phyloP scores from a whole-genome alignment of 2,797 vertebrate genomes.

The Cheirogaleus major region DNA sequence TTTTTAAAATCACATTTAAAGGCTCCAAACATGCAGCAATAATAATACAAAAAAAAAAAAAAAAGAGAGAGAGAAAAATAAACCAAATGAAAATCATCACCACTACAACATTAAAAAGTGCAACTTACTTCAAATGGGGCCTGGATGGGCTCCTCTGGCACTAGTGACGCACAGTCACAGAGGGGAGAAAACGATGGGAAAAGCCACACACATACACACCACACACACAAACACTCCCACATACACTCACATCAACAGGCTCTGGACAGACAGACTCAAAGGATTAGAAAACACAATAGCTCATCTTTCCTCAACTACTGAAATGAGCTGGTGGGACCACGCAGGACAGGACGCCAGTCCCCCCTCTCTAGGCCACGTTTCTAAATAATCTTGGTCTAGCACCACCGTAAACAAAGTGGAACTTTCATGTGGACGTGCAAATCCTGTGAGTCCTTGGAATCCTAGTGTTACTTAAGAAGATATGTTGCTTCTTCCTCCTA shows the following conservation, averaged over 20 bases:
- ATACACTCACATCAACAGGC: conserved; percentile 21
- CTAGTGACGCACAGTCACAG: conserved; percentile 76
- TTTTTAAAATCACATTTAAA: conserved; percentile 75
- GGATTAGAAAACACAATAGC: conserved; percentile 67
- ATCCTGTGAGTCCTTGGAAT: conserved; percentile 73
- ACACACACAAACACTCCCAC: background rate
- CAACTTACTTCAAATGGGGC: conserved; percentile 80
- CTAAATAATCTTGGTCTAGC: conserved; percentile 77
- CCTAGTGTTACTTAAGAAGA: conserved; percentile 78
- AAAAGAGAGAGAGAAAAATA: conserved; percentile 20
- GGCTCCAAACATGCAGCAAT: conserved; percentile 81
- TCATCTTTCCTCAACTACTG: conserved; percentile 67
- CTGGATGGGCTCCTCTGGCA: conserved; percentile 79
- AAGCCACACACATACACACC: background rate
- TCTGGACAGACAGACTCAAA: conserved; percentile 72
- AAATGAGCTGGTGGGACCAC: conserved; percentile 70
- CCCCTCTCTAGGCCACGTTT: conserved; percentile 5
- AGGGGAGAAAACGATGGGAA: conserved; percentile 59
- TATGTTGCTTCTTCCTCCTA: conserved; percentile 58
- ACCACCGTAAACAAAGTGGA: conserved; percentile 80
- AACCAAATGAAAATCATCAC: conserved; percentile 68
- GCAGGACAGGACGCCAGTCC: conserved; percentile 27
- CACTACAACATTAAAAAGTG: conserved; percentile 83
- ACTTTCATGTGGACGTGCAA: conserved; percentile 76
- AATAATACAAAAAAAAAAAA: conserved; percentile 22